Evolutionary conservation across 2,888 invertebrate species (phyloP).

Genomic region (Hymenopus coronatus): DNA sequence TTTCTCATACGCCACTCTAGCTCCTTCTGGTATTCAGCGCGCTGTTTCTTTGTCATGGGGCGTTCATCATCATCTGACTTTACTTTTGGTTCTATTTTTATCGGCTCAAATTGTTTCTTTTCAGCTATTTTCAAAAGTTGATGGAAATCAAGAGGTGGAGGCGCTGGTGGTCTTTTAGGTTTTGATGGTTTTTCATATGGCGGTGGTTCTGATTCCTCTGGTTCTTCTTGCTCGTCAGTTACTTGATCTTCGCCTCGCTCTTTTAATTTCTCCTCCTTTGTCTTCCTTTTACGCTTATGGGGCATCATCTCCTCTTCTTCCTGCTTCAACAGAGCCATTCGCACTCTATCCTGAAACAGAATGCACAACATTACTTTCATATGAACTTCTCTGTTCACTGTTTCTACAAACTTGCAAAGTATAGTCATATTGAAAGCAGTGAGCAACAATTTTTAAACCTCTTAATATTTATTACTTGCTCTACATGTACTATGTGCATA

Average conservation of each 20-base stretch:
- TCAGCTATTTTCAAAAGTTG: conserved; percentile 78
- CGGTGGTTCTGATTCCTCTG: conserved; percentile 42
- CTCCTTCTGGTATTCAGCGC: conserved; percentile 69
- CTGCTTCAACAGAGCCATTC: conserved; percentile 67
- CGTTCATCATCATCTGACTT: conserved; percentile 61
- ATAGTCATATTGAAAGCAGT: too few relatives aligned
- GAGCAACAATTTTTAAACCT: too few relatives aligned
- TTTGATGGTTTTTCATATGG: conserved; percentile 52
- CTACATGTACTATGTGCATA: too few relatives aligned
- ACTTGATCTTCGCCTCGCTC: conserved; percentile 42
- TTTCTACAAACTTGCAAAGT: too few relatives aligned
- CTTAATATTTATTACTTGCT: too few relatives aligned
- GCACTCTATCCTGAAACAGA: conserved; percentile 62
- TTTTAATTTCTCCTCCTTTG: conserved; percentile 42
- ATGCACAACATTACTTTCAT: too few relatives aligned
- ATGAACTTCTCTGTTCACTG: too few relatives aligned
- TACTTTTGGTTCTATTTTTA: conserved; percentile 58
- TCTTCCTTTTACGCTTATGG: conserved; percentile 60
- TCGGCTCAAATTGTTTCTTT: conserved; percentile 77
- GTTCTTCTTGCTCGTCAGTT: conserved; percentile 45
- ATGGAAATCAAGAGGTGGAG: conserved; percentile 76
- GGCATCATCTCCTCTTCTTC: conserved; percentile 70
- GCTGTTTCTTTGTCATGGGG: conserved; percentile 78
- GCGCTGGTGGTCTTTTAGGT: conserved; percentile 55
- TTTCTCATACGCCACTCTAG: conserved; percentile 54